A percentile compares a stretch with the other conserved stretches of the same genome.
Evolutionary conservation across 2,888 invertebrate genomes (phyloP).

Genomic region (Tiphia femorata): DNA sequence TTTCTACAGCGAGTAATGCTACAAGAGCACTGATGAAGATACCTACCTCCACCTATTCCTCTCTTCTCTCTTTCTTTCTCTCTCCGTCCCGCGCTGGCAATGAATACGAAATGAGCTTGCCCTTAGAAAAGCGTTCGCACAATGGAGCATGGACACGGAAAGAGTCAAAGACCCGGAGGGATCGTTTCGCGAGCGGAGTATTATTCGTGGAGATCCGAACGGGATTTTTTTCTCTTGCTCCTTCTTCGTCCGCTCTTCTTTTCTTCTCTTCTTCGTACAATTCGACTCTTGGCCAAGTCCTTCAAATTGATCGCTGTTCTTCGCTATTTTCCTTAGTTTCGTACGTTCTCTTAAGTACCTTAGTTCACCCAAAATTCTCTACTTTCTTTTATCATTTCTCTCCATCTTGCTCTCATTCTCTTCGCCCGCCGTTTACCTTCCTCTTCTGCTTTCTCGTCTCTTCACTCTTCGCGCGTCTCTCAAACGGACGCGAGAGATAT

Average conservation of each 20-base stretch:
- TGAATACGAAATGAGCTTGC: conserved; percentile 32
- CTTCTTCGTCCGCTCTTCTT: too few species aligned
- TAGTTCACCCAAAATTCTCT: too few species aligned
- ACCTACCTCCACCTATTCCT: background rate
- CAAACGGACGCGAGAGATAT: conserved; percentile 38
- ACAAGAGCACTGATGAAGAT: too few species aligned
- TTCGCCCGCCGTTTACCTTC: background rate
- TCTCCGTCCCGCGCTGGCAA: conserved; percentile 1
- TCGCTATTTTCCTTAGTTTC: too few species aligned
- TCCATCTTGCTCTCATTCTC: background rate
- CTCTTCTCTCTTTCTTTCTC: background rate
- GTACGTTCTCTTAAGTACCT: too few species aligned
- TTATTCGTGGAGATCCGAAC: conserved; percentile 23
- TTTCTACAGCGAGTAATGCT: too few species aligned
- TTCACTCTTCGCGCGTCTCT: conserved; percentile 2
- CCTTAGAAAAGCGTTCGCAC: conserved; percentile 29
- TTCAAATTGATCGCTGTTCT: too few species aligned
- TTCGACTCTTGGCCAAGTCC: too few species aligned
- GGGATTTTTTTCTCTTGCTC: background rate
- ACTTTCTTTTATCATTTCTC: background rate
- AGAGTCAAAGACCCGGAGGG: conserved; percentile 26
- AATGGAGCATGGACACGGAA: conserved; percentile 27
- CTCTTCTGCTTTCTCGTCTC: conserved; percentile 18
- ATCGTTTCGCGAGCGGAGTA: conserved; percentile 8
- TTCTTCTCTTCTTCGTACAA: background rate